Base-by-base conservation (phyloP, 2,113 vertebrate species). In the Lontra canadensis region DNA sequence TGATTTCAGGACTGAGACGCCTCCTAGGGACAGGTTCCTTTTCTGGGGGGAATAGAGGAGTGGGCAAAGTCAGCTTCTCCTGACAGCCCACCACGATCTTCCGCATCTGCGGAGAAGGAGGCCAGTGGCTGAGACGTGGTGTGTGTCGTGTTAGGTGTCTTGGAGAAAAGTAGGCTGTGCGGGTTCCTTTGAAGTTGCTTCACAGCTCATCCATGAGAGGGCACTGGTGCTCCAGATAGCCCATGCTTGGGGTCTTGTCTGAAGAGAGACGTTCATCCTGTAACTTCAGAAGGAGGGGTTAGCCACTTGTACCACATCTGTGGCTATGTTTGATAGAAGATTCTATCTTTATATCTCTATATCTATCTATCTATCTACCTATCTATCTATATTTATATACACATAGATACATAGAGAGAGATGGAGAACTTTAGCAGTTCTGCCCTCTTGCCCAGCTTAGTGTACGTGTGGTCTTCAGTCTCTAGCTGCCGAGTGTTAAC, bases 141-240 rank as follows among this genome's bases (percentile, higher is more conserved):
- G 10, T 3, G 74, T n/a, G 34, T 36, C 49, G 36, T 21, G 3
- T 7, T 26, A 6, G n/a, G 11, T 25, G 12, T 61, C 63, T 18
- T n/a, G 26, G 34, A 63, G 52, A 61, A 65, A 79, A 44, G 44
- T 8, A 29, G 61, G 71, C 29, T 59, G 15, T 55, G 59, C 10
- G 0, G 7, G n/a, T 23, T 95, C 83, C 10, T 14, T 67, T 76
- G 76, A 21, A 92, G 82, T 73, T 74, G 71, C 55, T 96, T 89
- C 92, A 21, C 47, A 31, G 25, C 93, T 97, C 63, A 34, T 95
- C 97, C 98, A 98, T 74, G 82, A 98, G 98, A 97, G 98, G 98
- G 97, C 96, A 89, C 95, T 97, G 90, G 92, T 34, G 93, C 81
- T 96, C 96, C 47, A 97, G 96, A 57, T 8, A 97, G 97, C 29